Evolutionary conservation across 2,888 invertebrate species (phyloP), one percentile per base, ranked within the genome.

Genomic region (Chorisops tibialis): DNA sequence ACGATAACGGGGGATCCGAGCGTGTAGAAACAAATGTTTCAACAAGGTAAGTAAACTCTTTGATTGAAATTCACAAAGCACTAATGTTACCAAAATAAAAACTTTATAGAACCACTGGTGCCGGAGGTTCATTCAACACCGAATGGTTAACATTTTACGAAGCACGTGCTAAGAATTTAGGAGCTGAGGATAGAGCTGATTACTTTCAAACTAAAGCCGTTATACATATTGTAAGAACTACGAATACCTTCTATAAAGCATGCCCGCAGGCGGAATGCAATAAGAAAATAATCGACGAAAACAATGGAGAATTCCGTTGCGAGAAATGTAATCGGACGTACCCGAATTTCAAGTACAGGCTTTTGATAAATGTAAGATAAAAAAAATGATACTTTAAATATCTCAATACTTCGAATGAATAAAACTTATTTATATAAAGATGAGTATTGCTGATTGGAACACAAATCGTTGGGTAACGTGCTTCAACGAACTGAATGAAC

Each of bases 311-410:
- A 73, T 98, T 86, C 78, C 83, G 94, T 58, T 99, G 99, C 77
- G 98, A 98, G 76, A 98, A 98, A 77, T 99, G 99, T 75, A 86
- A 88, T 71, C 81, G 85, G 59, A 92, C 93, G 67, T 91, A 83
- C 74, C 87, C 89, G 1, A 88, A 88, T 69, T 97, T 87, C 76
- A 93, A 92, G 72, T 93, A 93, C 79, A 84, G 96, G 45, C 79
- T 96, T 67, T 80, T 98, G 59, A 76, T 92, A 21, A 83, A 83
- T 71, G 93, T 94, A 77, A 85, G 87, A 12, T 22, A 16, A 18
- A 14, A 14, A 39, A 4, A 3, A 39, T 39, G 12, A 14, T 5
- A 7, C 4, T n/a, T n/a, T n/a, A n/a, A n/a, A n/a, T n/a, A n/a
- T n/a, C n/a, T n/a, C n/a, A n/a, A n/a, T n/a, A 49, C 11, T 38